Conservation (phyloP, 1,140 invertebrate species). For the Zaprionus vittiger region DNA sequence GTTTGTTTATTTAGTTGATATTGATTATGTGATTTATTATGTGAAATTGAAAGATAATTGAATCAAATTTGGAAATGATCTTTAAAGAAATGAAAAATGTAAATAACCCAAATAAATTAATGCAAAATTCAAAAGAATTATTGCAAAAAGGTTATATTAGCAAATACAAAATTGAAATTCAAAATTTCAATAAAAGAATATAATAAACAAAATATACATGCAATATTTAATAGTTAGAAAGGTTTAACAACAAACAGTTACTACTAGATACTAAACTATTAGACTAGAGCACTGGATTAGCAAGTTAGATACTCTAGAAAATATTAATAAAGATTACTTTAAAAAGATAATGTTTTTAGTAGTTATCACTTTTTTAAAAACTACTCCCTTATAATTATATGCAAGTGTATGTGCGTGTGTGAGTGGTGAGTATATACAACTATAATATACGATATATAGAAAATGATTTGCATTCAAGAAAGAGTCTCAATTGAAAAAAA, state of each 20-base stretch:
- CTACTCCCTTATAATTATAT: neutral
- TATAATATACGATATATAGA: neutral
- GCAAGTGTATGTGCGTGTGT: neutral
- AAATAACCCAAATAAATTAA: too few species aligned
- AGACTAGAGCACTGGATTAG: neutral
- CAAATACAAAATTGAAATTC: too few species aligned
- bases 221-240: neutral
- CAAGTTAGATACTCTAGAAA: neutral
- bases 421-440: conserved; percentile 4
- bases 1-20: neutral
- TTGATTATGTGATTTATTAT: neutral
- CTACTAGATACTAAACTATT: neutral
- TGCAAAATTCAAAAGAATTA: too few species aligned
- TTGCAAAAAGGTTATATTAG: too few species aligned
- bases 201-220: too few species aligned
- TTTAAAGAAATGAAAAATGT: too few species aligned
- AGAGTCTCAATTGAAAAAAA: conserved; percentile 12
- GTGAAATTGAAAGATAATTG: neutral
- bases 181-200: too few species aligned
- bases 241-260: neutral
- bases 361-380: neutral
- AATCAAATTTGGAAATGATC: neutral
- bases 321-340: neutral
- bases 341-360: neutral
- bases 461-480: conserved; percentile 35